Conservation (phyloP, 2,113 vertebrate genomes). For the Alces alces region DNA sequence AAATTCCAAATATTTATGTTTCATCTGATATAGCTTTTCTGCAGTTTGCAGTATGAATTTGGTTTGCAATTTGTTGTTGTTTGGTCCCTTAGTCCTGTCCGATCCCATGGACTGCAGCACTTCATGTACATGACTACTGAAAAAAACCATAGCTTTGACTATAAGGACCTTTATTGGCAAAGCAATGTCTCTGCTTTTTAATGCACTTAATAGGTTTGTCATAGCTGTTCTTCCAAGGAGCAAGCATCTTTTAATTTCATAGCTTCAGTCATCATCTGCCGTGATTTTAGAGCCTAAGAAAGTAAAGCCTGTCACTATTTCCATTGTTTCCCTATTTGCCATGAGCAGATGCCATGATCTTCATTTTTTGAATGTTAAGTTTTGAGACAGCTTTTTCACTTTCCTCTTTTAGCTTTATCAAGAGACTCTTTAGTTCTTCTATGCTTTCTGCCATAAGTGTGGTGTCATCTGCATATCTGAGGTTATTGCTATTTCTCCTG, state of each 20-base stretch:
- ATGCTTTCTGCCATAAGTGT: background rate
- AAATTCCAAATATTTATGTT: background rate
- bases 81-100: background rate
- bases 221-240: background rate
- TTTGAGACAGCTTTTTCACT: background rate
- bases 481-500: background rate
- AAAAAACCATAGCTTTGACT: background rate
- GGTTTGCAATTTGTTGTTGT: background rate
- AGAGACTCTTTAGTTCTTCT: background rate
- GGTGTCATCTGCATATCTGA: background rate
- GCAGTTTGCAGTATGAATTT: background rate
- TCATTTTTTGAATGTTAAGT: background rate
- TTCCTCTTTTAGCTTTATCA: background rate
- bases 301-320: background rate
- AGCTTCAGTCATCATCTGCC: fast-evolving
- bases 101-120: background rate
- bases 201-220: background rate
- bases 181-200: background rate
- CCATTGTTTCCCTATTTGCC: background rate
- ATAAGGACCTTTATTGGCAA: background rate
- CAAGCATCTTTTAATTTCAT: background rate
- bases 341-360: background rate
- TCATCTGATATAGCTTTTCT: background rate
- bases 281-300: background rate
- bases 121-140: background rate